phyloP scores from a whole-genome alignment of 2,113 vertebrate genomes.

The Acrocephalus kingi region DNA sequence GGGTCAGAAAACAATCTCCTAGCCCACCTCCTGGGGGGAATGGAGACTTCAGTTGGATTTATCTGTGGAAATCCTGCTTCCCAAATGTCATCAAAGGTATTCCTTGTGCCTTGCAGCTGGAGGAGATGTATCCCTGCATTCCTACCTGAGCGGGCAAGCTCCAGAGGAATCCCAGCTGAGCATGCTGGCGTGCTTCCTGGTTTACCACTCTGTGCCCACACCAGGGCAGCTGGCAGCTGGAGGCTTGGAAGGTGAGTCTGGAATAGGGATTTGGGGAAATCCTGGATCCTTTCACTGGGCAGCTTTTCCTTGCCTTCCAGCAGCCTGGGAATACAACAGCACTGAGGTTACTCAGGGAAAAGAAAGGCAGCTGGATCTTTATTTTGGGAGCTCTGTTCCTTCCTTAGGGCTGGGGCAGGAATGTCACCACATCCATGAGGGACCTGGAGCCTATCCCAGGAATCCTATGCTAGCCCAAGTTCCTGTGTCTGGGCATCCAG shows the following conservation, averaged over 20 bases:
- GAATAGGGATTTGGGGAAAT: background rate
- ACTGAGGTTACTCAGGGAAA: background rate
- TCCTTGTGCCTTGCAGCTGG: constrained; percentile 72
- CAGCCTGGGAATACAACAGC: background rate
- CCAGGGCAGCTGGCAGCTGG: constrained; percentile 75
- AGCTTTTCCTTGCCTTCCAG: background rate
- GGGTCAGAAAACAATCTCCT: background rate
- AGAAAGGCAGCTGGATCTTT: background rate
- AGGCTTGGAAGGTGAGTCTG: constrained; percentile 82
- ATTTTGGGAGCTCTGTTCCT: background rate
- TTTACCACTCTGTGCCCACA: constrained; percentile 89
- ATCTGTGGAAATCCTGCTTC: background rate
- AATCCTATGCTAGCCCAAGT: background rate
- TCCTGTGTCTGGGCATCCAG: background rate
- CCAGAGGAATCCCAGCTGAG: constrained; percentile 70
- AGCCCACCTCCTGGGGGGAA: background rate
- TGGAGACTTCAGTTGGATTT: background rate
- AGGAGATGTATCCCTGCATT: constrained; percentile 75
- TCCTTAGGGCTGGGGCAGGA: background rate
- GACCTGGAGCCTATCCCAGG: background rate
- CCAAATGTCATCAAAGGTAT: background rate
- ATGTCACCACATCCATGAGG: background rate
- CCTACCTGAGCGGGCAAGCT: constrained; percentile 82
- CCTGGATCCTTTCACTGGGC: background rate
- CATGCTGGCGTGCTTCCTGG: constrained; percentile 89